These are phyloP conservation scores for Pheosia gnoma DNA, from an alignment of 2,888 invertebrate genomes.

Conservation along the genomic window DNA sequence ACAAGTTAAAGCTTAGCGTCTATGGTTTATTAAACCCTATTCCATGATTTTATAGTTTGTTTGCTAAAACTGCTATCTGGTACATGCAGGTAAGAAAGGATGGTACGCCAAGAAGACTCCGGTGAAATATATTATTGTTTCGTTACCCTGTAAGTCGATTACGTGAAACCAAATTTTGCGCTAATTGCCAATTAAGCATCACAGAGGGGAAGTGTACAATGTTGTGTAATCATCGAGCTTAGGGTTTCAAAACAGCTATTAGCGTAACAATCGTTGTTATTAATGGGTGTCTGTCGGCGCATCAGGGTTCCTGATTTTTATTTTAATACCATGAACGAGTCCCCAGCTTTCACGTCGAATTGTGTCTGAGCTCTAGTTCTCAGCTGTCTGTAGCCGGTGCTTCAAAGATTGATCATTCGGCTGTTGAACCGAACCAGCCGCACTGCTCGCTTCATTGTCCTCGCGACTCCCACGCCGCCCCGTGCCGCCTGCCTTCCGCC, in stretches of 20 bases:
- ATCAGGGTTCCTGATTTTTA: not conserved
- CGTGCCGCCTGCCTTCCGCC: not conserved
- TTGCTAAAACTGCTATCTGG: not conserved
- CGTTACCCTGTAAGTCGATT: slow-evolving; percentile 16
- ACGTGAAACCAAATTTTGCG: slow-evolving; percentile 16
- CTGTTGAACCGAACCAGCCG: slow-evolving; percentile 66
- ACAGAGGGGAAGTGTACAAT: not conserved
- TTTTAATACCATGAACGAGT: not conserved
- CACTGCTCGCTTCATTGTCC: slow-evolving; percentile 55
- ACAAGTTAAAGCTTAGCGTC: no score
- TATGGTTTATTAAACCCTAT: no score
- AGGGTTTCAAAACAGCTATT: slow-evolving; percentile 1
- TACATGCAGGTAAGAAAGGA: not conserved
- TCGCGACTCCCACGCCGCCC: slow-evolving; percentile 58
- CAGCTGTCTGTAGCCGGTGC: slow-evolving; percentile 23
- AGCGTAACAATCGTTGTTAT: slow-evolving; percentile 3
- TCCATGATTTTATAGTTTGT: no score
- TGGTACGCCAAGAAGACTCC: not conserved
- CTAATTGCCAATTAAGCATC: slow-evolving; percentile 20
- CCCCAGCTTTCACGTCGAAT: not conserved
- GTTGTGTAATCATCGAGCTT: slow-evolving; percentile 5
- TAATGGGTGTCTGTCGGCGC: not conserved
- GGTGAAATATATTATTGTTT: not conserved
- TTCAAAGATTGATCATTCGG: slow-evolving; percentile 51
- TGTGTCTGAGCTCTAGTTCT: slow-evolving; percentile 5